Evolutionary conservation across 2,888 invertebrate genomes (phyloP).

Genomic region (Atethmia centrago): DNA sequence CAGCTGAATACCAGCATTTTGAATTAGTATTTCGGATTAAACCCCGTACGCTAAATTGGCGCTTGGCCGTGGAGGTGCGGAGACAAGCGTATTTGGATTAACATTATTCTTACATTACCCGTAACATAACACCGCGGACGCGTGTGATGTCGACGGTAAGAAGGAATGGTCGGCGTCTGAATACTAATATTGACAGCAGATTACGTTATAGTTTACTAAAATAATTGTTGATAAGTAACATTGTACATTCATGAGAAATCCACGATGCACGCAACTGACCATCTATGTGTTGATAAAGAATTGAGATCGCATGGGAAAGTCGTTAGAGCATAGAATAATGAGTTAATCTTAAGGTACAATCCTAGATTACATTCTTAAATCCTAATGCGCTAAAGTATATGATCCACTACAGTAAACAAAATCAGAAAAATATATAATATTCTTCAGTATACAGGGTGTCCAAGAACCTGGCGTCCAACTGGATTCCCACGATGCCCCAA

Average conservation of each 20-base stretch:
- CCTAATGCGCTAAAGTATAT: no score
- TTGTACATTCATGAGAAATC: not conserved
- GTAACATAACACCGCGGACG: not conserved
- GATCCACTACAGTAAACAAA: no score
- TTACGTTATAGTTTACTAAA: not conserved
- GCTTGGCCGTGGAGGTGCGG: no score
- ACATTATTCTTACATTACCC: not conserved
- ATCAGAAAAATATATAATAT: no score
- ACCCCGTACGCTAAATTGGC: not conserved
- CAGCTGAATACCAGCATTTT: not conserved
- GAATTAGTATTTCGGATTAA: not conserved
- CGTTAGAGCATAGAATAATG: not conserved
- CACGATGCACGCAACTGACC: not conserved
- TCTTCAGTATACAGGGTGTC: no score
- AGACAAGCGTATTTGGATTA: not conserved
- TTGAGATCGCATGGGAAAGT: not conserved
- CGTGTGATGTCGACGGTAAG: not conserved
- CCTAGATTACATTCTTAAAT: not conserved
- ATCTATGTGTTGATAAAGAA: not conserved
- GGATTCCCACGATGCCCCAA: no score
- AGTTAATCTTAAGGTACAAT: not conserved
- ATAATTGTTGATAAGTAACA: not conserved
- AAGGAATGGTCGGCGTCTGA: not conserved
- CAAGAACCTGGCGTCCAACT: no score
- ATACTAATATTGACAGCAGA: not conserved